phyloP scores from a whole-genome alignment of 2,888 invertebrate species.

The Artemia sinica region DNA sequence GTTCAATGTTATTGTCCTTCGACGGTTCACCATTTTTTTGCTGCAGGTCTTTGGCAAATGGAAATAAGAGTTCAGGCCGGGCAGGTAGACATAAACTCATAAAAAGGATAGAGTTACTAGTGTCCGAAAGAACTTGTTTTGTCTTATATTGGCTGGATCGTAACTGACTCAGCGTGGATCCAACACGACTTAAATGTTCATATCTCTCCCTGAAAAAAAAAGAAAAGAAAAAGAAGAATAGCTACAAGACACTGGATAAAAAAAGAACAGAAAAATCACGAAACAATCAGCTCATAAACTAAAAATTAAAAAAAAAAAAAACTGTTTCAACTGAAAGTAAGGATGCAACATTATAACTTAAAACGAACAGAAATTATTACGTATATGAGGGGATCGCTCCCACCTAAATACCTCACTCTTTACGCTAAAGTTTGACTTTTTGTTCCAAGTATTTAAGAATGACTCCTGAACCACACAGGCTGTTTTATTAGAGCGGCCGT shows the following conservation, averaged over 20 bases:
- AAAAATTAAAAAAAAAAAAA: conserved; percentile 1
- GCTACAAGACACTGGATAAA: neutral
- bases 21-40: neutral
- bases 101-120: conserved; percentile 39
- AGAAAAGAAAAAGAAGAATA: neutral
- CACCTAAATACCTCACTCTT: too few relatives aligned
- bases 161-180: conserved; percentile 28
- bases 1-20: too few relatives aligned
- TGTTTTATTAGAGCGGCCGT: too few relatives aligned
- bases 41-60: conserved; percentile 34
- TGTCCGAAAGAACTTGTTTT: conserved; percentile 23
- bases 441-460: too few relatives aligned
- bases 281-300: neutral
- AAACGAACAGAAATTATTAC: too few relatives aligned
- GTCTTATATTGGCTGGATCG: conserved; percentile 26
- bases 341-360: too few relatives aligned
- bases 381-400: too few relatives aligned
- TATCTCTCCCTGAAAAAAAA: conserved; percentile 13
- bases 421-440: too few relatives aligned
- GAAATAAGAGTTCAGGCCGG: conserved; percentile 46
- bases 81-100: conserved; percentile 57
- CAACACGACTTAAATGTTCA: conserved; percentile 25
- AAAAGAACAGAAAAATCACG: neutral
- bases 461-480: too few relatives aligned
- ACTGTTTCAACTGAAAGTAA: too few relatives aligned